These are phyloP conservation scores for Manacus vitellinus DNA, from an alignment of 2,113 vertebrate species.

Conservation along the genomic window DNA sequence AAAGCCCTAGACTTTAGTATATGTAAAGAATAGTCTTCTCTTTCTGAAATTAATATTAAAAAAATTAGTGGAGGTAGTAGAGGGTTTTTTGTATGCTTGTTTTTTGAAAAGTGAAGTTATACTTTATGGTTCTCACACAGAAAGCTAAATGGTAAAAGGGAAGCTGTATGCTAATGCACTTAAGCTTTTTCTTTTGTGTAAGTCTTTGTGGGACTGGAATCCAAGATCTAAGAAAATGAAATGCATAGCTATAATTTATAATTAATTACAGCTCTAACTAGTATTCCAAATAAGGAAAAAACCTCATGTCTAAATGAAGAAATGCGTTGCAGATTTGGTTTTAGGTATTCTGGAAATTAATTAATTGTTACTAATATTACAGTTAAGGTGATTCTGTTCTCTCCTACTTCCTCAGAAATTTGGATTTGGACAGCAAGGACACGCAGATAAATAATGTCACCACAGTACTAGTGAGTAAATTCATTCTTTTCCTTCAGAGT, in stretches of 20 bases:
- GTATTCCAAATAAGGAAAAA: not conserved
- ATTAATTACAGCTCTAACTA: not conserved
- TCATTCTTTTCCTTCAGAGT: not conserved
- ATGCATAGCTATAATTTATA: not conserved
- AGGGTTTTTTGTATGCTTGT: accelerated
- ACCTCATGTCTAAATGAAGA: not conserved
- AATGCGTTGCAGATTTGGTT: not conserved
- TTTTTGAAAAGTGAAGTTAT: not conserved
- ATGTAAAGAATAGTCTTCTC: not conserved
- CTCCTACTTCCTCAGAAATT: not conserved
- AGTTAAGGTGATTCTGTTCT: not conserved
- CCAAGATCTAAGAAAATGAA: not conserved
- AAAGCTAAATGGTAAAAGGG: not conserved
- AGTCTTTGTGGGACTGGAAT: not conserved
- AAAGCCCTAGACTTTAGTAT: not conserved
- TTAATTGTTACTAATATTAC: not conserved
- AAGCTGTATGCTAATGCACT: not conserved
- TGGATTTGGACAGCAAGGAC: not conserved
- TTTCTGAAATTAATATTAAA: not conserved
- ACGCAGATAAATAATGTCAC: not conserved
- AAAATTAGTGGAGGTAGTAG: not conserved
- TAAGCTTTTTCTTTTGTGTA: not conserved
- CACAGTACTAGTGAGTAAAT: not conserved
- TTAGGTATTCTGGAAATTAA: not conserved
- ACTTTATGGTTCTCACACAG: not conserved